These are phyloP conservation scores for Syngnathus scovelli DNA, from an alignment of 2,113 vertebrate species.

Conservation along the genomic window DNA sequence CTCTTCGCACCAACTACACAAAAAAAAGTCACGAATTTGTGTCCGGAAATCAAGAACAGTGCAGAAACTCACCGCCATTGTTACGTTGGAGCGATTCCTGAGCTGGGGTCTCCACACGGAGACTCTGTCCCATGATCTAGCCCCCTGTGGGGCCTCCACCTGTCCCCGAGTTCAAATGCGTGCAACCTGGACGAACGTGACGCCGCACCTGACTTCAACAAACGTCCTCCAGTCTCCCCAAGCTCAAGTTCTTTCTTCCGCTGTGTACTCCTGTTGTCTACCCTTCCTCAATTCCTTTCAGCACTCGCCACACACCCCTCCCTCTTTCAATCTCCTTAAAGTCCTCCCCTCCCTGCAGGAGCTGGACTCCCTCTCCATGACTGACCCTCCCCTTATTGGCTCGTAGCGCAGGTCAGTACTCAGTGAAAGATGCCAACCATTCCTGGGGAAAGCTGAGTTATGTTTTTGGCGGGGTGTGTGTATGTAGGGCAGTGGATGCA, in stretches of 20 bases:
- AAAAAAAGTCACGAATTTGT: not conserved
- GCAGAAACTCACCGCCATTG: slow-evolving; percentile 62
- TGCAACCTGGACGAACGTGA: slow-evolving; percentile 11
- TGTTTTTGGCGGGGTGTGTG: slow-evolving; percentile 57
- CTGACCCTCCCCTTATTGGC: slow-evolving; percentile 46
- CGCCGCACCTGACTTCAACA: slow-evolving; percentile 32
- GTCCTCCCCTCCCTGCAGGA: slow-evolving; percentile 60
- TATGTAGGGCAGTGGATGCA: not conserved
- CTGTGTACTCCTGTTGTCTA: slow-evolving; percentile 73
- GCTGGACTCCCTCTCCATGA: slow-evolving; percentile 57
- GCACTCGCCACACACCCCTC: slow-evolving; percentile 46
- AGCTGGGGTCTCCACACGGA: slow-evolving; percentile 63
- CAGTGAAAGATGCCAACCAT: slow-evolving; percentile 87
- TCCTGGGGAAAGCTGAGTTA: slow-evolving; percentile 76
- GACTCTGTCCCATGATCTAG: slow-evolving; percentile 76
- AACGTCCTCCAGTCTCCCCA: slow-evolving; percentile 30
- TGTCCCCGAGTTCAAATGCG: slow-evolving; percentile 44
- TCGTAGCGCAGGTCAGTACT: slow-evolving; percentile 71
- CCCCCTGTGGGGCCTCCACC: slow-evolving; percentile 66
- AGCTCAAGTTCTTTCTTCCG: slow-evolving; percentile 59
- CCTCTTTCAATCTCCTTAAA: slow-evolving; percentile 52
- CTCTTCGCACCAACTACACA: slow-evolving; percentile 1
- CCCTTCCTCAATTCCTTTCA: slow-evolving; percentile 59
- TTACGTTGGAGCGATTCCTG: slow-evolving; percentile 50
- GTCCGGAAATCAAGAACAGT: slow-evolving; percentile 11